phyloP scores from a whole-genome alignment of 2,888 invertebrate genomes.

The Acanthacorydalis orientalis region DNA sequence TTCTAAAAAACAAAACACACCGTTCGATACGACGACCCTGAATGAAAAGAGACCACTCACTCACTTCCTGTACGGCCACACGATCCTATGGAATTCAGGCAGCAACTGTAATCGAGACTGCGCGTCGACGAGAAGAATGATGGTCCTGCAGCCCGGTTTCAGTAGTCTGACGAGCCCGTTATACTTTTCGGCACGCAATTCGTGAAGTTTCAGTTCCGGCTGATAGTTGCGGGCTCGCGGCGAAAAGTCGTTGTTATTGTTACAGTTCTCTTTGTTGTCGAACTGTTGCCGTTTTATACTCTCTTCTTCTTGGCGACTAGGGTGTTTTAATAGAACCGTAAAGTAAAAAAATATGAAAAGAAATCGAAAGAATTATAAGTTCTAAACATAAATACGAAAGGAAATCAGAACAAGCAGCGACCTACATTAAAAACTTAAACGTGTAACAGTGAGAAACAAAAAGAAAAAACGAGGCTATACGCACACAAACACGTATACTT shows the following conservation, averaged over 20 bases:
- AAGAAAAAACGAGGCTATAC: not conserved
- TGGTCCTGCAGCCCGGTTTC: constrained; percentile 89
- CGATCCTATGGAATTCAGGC: constrained; percentile 80
- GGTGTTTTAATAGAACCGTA: too few relatives aligned
- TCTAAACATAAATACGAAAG: too few relatives aligned
- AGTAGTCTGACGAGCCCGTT: constrained; percentile 82
- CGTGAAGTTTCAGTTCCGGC: constrained; percentile 71
- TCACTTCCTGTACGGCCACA: constrained; percentile 92
- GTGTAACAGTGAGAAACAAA: not conserved
- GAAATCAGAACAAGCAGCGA: too few relatives aligned
- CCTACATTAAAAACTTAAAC: too few relatives aligned
- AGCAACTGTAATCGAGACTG: constrained; percentile 74
- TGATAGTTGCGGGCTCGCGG: constrained; percentile 17
- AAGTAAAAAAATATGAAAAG: too few relatives aligned
- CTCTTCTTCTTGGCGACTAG: constrained; percentile 40
- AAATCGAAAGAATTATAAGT: too few relatives aligned
- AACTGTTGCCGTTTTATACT: constrained; percentile 31
- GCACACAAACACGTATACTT: not conserved
- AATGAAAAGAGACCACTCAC: constrained; percentile 18
- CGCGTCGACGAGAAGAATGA: constrained; percentile 77
- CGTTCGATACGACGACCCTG: not conserved
- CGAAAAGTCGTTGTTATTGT: constrained; percentile 17
- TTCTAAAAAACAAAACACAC: constrained; percentile 48
- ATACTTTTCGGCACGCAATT: constrained; percentile 86
- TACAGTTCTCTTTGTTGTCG: constrained; percentile 29